Evolutionary conservation across 2,113 vertebrate species (phyloP).

Genomic region (Spermophilus dauricus): DNA sequence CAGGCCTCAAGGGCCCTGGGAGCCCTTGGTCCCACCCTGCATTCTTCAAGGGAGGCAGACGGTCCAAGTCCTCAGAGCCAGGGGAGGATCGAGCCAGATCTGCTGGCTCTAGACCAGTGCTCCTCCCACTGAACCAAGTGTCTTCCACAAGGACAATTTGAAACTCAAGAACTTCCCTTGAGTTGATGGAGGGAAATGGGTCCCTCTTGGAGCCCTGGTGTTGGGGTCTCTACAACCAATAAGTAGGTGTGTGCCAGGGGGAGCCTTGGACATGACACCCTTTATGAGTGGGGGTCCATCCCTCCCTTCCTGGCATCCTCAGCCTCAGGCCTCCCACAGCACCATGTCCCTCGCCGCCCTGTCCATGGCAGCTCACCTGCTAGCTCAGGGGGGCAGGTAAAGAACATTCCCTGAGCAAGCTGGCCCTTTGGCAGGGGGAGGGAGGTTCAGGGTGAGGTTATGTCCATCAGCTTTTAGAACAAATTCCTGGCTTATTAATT

Average conservation of each 20-base stretch:
- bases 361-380: neutral
- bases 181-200: accelerated
- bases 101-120: neutral
- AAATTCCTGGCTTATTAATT: slow-evolving; percentile 71
- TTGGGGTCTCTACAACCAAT: neutral
- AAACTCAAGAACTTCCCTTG: neutral
- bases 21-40: too few relatives aligned
- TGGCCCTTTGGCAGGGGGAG: neutral
- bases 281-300: neutral
- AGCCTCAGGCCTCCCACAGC: neutral
- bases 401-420: neutral
- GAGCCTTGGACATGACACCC: too few relatives aligned
- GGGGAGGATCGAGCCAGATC: neutral
- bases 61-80: neutral
- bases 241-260: neutral
- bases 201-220: neutral
- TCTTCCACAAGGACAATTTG: neutral
- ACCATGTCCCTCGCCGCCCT: neutral
- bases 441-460: slow-evolving; percentile 70
- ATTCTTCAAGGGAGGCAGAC: neutral
- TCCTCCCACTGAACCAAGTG: neutral
- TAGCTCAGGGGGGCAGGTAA: neutral
- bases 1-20: neutral
- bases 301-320: neutral
- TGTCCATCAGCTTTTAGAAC: slow-evolving; percentile 55